phyloP scores from a whole-genome alignment of 2,113 vertebrate species.

The Clarias gariepinus region DNA sequence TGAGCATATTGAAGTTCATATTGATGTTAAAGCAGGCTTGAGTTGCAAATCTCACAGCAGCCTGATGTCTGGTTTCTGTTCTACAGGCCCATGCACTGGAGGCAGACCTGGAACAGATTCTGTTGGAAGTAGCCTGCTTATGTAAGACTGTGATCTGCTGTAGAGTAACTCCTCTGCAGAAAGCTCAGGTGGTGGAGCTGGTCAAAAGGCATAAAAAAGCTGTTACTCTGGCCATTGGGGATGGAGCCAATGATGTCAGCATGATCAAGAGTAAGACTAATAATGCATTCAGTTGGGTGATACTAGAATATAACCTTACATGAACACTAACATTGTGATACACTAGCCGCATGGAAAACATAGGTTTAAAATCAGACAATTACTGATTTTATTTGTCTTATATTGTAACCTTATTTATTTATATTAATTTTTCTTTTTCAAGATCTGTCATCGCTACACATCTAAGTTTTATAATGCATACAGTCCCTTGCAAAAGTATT shows the following conservation, averaged over 20 bases:
- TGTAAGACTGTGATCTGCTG: constrained; percentile 81
- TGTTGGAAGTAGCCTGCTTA: constrained; percentile 78
- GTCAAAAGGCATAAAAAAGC: constrained; percentile 77
- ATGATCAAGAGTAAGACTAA: constrained; percentile 81
- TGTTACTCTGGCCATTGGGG: constrained; percentile 76
- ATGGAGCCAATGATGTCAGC: constrained; percentile 83
- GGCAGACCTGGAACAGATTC: constrained; percentile 71
- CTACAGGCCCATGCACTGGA: constrained; percentile 75
- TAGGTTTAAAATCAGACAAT: background rate
- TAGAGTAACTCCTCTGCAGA: constrained; percentile 81
- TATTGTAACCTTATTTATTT: background rate
- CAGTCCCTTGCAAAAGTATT: too few relatives aligned
- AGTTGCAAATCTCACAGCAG: background rate
- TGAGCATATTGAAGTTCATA: background rate
- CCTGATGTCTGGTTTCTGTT: background rate
- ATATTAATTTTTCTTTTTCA: background rate
- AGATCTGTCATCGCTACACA: background rate
- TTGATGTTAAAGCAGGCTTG: background rate
- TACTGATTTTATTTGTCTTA: background rate
- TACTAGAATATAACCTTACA: background rate
- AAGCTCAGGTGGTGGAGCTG: constrained; percentile 79
- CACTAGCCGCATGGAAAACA: background rate
- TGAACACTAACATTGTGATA: background rate
- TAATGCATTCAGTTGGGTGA: background rate
- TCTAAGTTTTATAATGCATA: background rate